Evolutionary conservation across 2,888 invertebrate species (phyloP).

Genomic region (Calliopum simillimum): DNA sequence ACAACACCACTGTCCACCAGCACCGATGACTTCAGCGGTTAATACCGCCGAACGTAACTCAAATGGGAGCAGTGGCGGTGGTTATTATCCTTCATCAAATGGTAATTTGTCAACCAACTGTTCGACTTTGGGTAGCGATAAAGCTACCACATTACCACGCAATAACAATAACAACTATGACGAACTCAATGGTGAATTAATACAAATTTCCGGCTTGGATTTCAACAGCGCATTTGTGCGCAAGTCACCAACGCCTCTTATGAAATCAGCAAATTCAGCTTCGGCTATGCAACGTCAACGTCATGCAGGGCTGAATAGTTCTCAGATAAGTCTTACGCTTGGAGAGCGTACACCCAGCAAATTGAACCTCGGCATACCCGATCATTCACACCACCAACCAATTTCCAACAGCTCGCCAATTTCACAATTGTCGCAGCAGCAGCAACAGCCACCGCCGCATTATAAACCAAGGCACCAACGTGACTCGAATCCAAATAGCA

Average conservation of each 20-base stretch:
- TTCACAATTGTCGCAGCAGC: constrained; percentile 28
- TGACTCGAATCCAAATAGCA: constrained; percentile 67
- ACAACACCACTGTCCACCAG: constrained; percentile 61
- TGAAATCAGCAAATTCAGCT: constrained; percentile 58
- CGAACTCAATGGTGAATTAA: constrained; percentile 69
- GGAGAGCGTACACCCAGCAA: constrained; percentile 64
- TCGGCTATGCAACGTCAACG: constrained; percentile 45
- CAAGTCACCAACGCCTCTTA: constrained; percentile 67
- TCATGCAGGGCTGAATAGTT: constrained; percentile 53
- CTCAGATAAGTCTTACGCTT: constrained; percentile 67
- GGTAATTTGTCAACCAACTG: constrained; percentile 49
- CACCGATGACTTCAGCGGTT: constrained; percentile 58
- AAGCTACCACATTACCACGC: constrained; percentile 75
- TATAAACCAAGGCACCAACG: constrained; percentile 54
- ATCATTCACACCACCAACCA: constrained; percentile 47
- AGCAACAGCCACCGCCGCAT: constrained; percentile 52
- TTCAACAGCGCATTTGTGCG: constrained; percentile 71
- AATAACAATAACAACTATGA: constrained; percentile 68
- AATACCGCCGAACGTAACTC: constrained; percentile 58
- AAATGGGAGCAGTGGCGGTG: constrained; percentile 37
- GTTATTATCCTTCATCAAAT: constrained; percentile 47
- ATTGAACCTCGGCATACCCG: constrained; percentile 63
- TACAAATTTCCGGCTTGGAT: constrained; percentile 73
- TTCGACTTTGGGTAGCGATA: constrained; percentile 22
- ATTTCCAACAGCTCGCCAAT: constrained; percentile 28